Base-by-base conservation (phyloP, 2,113 vertebrate species). In the Bos javanicus region DNA sequence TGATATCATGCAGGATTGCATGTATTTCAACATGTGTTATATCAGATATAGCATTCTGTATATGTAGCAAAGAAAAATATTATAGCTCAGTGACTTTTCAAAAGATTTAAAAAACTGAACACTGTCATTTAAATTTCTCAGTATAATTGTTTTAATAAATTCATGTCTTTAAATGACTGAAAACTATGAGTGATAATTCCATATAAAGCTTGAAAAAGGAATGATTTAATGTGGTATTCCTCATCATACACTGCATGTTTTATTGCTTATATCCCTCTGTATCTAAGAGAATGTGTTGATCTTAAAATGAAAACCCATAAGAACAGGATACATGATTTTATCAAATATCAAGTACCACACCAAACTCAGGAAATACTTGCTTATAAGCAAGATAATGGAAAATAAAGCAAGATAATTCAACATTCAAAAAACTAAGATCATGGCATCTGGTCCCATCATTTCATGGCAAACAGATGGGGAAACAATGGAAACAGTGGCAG, bases 41-140 rank as follows among this genome's bases (percentile, higher is more conserved):
- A 93, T 57, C 10, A 92, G 84, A 96, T 23, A 94, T 7, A 90
- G 85, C 71, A 96, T 84, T 91, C 60, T 94, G n/a, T 43, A 25
- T 48, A 60, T 26, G 93, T 12, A 94, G 78, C 76, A 91, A 95
- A 94, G 62, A 92, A 95, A 95, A 94, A 90, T 80, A 91, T n/a
- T 54, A 33, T 8, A 92, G 52, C 56, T 76, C 59, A 67, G 12
- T 90, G 43, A 80, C 33, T 86, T 96, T 88, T 78, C 39, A 84
- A 88, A 74, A 80, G 48, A 91, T n/a, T 80, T 56, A 1, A 57
- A 84, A 92, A 92, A 87, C 2, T 50, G n/a, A 87, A 57, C n/a
- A 86, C 21, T 33, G 23, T 86, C 80, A 87, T 93, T 96, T 87
- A 23, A 90, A 93, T 50, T 82, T 76, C 74, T 92, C 88, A 50